Conservation (phyloP, 2,888 invertebrate species). For the Tricholauxania praeusta region DNA sequence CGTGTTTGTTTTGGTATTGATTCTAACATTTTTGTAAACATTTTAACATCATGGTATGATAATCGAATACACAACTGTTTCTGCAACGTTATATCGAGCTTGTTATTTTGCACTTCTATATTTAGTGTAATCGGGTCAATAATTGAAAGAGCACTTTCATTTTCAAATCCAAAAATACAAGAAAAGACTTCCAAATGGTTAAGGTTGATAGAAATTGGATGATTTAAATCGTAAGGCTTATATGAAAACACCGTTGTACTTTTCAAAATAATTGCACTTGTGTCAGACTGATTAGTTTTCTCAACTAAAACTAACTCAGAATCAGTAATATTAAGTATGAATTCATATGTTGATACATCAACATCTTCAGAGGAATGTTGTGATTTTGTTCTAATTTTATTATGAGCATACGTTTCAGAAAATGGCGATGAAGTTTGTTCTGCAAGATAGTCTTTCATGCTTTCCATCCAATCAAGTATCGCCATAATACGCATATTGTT, state of each 20-base stretch:
- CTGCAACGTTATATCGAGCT: conserved; percentile 70
- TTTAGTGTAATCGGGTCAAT: conserved; percentile 92
- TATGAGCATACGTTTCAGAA: conserved; percentile 47
- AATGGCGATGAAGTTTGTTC: conserved; percentile 67
- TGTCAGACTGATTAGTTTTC: conserved; percentile 87
- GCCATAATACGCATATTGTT: conserved; percentile 96
- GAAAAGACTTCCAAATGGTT: conserved; percentile 95
- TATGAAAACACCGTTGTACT: conserved; percentile 91
- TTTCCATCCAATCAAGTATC: conserved; percentile 93
- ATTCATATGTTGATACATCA: conserved; percentile 69
- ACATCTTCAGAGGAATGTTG: conserved; percentile 62
- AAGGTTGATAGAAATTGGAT: conserved; percentile 87
- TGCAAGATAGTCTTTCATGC: conserved; percentile 83
- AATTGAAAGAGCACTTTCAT: conserved; percentile 93
- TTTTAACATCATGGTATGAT: conserved; percentile 93
- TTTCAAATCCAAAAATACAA: conserved; percentile 89
- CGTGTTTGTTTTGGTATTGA: conserved; percentile 86
- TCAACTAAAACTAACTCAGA: conserved; percentile 96
- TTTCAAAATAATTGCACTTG: conserved; percentile 94
- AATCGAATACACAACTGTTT: conserved; percentile 85
- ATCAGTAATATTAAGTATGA: conserved; percentile 94
- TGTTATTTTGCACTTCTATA: conserved; percentile 74
- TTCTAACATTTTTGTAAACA: conserved; percentile 90
- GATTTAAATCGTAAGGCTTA: conserved; percentile 75
- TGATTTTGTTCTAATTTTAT: conserved; percentile 35